Conservation (phyloP, 2,113 vertebrate genomes). For the Melanostigma gelatinosum region DNA sequence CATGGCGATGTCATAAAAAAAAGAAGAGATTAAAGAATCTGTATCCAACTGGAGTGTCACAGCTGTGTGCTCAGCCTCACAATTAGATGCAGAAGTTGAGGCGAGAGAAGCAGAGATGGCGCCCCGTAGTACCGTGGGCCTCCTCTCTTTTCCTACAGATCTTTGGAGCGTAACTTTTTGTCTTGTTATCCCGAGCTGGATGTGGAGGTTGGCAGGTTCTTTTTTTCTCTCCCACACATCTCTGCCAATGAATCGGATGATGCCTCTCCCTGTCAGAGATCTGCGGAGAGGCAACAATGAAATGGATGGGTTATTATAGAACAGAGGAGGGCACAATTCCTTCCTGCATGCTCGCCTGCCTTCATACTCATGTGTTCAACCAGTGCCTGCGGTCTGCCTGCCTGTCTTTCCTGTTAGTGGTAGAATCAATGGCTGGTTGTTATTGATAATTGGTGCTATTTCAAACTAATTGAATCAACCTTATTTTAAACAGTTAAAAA, state of each 20-base stretch:
- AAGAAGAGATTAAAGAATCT: conserved; percentile 77
- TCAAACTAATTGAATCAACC: not conserved
- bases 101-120: conserved; percentile 24
- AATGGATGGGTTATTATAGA: conserved; percentile 62
- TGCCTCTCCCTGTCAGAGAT: conserved; percentile 53
- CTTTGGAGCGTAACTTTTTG: conserved; percentile 58
- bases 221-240: conserved; percentile 31
- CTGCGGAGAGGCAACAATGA: conserved; percentile 46
- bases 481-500: not conserved
- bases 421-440: not conserved
- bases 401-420: not conserved
- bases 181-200: conserved; percentile 57
- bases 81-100: conserved; percentile 67
- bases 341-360: conserved; percentile 34
- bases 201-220: conserved; percentile 45
- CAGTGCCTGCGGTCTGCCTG: conserved; percentile 14
- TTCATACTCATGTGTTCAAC: conserved; percentile 15
- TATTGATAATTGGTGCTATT: not conserved
- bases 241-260: conserved; percentile 49
- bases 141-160: conserved; percentile 37
- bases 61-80: conserved; percentile 70
- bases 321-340: conserved; percentile 47
- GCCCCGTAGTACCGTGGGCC: conserved; percentile 19
- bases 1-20: conserved; percentile 75
- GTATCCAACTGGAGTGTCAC: conserved; percentile 64